Percentiles rank a stretch among this genome's conserved stretches.
These are phyloP conservation scores for Drosophila niveifrons DNA, from an alignment of 2,888 invertebrate genomes.

Conservation along the genomic window DNA sequence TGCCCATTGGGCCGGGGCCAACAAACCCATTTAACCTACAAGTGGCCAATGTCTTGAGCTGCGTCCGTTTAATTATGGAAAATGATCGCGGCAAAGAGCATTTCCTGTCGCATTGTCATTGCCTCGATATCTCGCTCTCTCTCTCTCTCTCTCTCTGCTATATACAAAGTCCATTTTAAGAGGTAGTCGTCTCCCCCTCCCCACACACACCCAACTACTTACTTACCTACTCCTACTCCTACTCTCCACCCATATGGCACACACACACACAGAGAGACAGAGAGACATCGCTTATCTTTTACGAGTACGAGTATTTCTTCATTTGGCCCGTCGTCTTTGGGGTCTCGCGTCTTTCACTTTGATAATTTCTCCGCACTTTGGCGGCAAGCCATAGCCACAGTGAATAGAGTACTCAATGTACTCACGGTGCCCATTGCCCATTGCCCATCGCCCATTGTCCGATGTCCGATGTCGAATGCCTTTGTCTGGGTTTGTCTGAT, in stretches of 20 bases:
- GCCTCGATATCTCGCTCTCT: constrained; percentile 22
- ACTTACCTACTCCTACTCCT: constrained; percentile 10
- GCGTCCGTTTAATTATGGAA: constrained; percentile 81
- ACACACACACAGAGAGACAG: too few relatives aligned
- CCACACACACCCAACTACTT: background rate
- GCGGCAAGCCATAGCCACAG: constrained; percentile 61
- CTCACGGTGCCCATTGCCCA: constrained; percentile 1
- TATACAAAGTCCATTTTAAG: constrained; percentile 60
- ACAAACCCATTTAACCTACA: constrained; percentile 83
- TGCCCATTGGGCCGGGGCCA: constrained; percentile 63
- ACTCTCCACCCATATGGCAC: constrained; percentile 38
- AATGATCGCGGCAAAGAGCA: constrained; percentile 81
- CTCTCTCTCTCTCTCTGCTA: constrained; percentile 15
- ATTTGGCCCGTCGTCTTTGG: constrained; percentile 41
- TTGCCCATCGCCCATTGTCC: constrained; percentile 12
- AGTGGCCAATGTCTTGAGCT: constrained; percentile 70
- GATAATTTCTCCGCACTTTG: constrained; percentile 78
- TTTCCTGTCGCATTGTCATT: constrained; percentile 74
- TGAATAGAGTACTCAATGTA: background rate
- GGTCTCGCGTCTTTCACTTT: constrained; percentile 69
- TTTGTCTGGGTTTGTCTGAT: constrained; percentile 53
- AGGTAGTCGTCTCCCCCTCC: constrained; percentile 15
- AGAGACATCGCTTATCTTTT: constrained; percentile 48
- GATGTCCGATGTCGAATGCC: constrained; percentile 4
- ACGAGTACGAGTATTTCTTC: constrained; percentile 45